Evolutionary conservation across 2,113 vertebrate genomes (phyloP).

Genomic region (Osmerus eperlanus): DNA sequence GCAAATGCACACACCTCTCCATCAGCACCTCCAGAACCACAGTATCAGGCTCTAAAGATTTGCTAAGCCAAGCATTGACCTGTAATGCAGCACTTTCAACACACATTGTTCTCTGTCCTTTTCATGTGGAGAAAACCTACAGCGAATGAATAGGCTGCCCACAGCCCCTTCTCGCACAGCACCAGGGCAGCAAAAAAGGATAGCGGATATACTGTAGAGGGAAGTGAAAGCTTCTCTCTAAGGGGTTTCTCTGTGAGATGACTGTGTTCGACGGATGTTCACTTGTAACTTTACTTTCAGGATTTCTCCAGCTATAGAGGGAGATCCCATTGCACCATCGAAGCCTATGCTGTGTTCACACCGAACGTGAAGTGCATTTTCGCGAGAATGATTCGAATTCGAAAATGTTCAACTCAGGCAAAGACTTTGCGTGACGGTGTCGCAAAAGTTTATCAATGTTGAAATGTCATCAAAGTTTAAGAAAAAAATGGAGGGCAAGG

Average conservation of each 20-base stretch:
- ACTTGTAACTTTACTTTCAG: constrained; percentile 58
- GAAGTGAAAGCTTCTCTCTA: constrained; percentile 43
- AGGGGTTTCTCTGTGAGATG: constrained; percentile 51
- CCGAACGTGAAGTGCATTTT: too few relatives aligned
- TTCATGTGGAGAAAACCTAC: constrained; percentile 16
- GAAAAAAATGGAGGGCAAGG: too few relatives aligned
- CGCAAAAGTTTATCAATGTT: too few relatives aligned
- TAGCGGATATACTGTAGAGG: constrained; percentile 26
- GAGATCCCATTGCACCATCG: constrained; percentile 63
- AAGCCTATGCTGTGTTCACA: too few relatives aligned
- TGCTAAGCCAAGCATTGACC: constrained; percentile 1
- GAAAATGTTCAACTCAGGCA: too few relatives aligned
- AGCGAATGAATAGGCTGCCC: constrained; percentile 33
- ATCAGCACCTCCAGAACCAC: neutral
- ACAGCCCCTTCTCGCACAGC: constrained; percentile 29
- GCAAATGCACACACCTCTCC: neutral
- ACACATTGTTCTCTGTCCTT: constrained; percentile 15
- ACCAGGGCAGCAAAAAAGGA: constrained; percentile 50
- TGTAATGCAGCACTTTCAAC: constrained; percentile 25
- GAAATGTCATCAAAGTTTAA: too few relatives aligned
- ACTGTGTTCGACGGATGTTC: constrained; percentile 51
- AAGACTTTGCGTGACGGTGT: too few relatives aligned
- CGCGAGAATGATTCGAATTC: too few relatives aligned
- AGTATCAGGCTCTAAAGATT: constrained; percentile 16
- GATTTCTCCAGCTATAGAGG: constrained; percentile 56